Percentiles rank a stretch among this genome's conserved stretches.
These are phyloP conservation scores for Drosophila truncata DNA, from an alignment of 1,140 invertebrate species.

Conservation along the genomic window DNA sequence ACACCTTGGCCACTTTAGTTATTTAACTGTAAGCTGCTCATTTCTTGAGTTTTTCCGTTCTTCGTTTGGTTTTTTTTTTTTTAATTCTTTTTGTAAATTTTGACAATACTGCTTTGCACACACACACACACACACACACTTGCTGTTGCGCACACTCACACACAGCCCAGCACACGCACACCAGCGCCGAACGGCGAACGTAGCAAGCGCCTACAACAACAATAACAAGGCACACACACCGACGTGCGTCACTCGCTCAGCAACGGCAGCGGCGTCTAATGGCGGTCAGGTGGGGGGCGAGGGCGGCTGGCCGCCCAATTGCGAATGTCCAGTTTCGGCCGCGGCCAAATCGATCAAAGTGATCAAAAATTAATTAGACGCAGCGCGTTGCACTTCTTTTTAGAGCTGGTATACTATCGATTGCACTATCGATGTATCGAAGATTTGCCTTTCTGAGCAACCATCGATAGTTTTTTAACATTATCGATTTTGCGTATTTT, in stretches of 20 bases:
- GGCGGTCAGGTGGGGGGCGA: slow-evolving; percentile 25
- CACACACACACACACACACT: slow-evolving; percentile 29
- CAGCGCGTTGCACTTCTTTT: slow-evolving; percentile 47
- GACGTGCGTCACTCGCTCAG: slow-evolving; percentile 43
- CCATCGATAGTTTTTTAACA: too few relatives aligned
- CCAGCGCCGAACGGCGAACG: slow-evolving; percentile 37
- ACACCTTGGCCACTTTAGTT: slow-evolving; percentile 1
- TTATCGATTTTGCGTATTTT: too few relatives aligned
- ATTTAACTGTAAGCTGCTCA: slow-evolving; percentile 17
- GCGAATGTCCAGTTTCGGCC: slow-evolving; percentile 33
- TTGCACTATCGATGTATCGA: too few relatives aligned
- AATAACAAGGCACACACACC: slow-evolving; percentile 51
- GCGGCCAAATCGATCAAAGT: slow-evolving; percentile 47
- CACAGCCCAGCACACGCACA: slow-evolving; percentile 23
- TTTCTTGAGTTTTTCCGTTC: slow-evolving; percentile 18
- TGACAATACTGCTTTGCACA: slow-evolving; percentile 50
- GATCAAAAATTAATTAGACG: slow-evolving; percentile 39
- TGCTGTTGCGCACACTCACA: slow-evolving; percentile 45
- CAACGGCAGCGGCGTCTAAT: slow-evolving; percentile 16
- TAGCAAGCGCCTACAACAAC: slow-evolving; percentile 46
- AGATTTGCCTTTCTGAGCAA: too few relatives aligned
- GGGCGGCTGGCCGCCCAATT: slow-evolving; percentile 51
- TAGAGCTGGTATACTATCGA: too few relatives aligned
- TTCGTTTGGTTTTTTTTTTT: slow-evolving; percentile 19
- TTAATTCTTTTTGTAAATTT: slow-evolving; percentile 49